Evolutionary conservation across 2,113 vertebrate species (phyloP), one percentile per base, ranked within the genome.

Genomic region (Uropsilus gracilis): DNA sequence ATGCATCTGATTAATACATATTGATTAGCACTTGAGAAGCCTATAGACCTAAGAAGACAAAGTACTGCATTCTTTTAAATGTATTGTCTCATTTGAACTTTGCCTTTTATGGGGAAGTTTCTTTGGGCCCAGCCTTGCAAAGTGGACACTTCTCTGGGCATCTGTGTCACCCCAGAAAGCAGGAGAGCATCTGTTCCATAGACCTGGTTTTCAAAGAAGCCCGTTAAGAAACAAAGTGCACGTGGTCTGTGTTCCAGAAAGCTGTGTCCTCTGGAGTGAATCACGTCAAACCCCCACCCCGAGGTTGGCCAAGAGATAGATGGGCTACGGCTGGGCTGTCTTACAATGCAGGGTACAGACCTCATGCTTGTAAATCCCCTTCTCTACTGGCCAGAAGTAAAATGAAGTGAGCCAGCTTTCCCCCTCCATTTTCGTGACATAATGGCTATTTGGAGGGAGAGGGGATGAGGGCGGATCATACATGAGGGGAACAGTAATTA

Each of bases 31-130:
- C 94, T 53, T 85, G 24, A 71, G 48, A 94, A 88, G 6, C 59
- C 26, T 68, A 30, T 80, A 76, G 68, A 94, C 94, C 94, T 85
- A 88, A 94, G 71, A 55, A 55, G 78, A 59, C 6, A 86, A 71
- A 90, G 57, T 89, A 77, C 9, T 50, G n/a, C 59, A 17, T 71
- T 77, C 37, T 76, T 94, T 83, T 64, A 39, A 88, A 63, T 77
- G 26, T 73, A 63, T 42, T 76, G 42, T 89, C 32, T 78, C 64
- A 64, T 71, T 78, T 93, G 77, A 81, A 64, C 77, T 81, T 95
- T 90, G 59, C 53, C 66, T 16, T 90, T 82, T 42, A 55, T 32
- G 26, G 91, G 73, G 75, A 90, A 84, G 8, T 71, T 48, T 76
- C 63, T 93, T 86, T 95, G 26, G 28, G 46, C 39, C 69, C 42